Percentiles rank a stretch among this genome's conserved stretches.
These are phyloP conservation scores for Emydocephalus ijimae DNA, from an alignment of 2,113 vertebrate genomes.

Conservation along the genomic window DNA sequence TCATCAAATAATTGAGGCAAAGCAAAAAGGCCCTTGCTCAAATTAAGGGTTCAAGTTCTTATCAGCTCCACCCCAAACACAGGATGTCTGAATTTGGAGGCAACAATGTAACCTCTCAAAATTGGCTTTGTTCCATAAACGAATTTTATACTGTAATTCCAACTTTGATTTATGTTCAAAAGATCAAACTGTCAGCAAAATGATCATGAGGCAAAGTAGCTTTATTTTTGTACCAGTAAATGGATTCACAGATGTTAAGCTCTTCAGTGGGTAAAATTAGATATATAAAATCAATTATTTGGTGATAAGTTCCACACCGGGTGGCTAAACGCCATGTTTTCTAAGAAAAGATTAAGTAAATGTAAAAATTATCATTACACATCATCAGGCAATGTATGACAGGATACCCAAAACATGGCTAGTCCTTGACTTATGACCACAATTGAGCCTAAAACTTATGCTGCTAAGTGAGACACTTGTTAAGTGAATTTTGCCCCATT, in stretches of 20 bases:
- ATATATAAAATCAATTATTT: not conserved
- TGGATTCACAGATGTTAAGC: not conserved
- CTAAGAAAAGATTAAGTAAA: not conserved
- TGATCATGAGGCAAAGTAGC: not conserved
- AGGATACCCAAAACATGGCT: not conserved
- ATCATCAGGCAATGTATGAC: not conserved
- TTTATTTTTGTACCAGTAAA: not conserved
- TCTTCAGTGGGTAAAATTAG: not conserved
- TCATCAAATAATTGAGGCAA: not conserved
- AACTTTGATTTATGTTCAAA: not conserved
- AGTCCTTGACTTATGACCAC: not conserved
- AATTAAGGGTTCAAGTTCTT: not conserved
- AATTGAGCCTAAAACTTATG: not conserved
- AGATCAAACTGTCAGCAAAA: not conserved
- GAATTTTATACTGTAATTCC: not conserved
- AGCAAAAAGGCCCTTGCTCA: not conserved
- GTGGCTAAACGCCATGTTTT: not conserved
- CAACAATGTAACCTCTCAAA: not conserved
- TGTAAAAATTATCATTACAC: not conserved
- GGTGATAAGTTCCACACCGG: not conserved
- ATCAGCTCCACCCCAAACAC: not conserved
- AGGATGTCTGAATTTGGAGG: not conserved
- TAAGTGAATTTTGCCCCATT: not conserved
- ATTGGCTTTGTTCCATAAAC: not conserved
- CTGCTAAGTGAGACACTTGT: no score